Base-by-base conservation (phyloP, 2,888 invertebrate genomes). In the Patella depressa region DNA sequence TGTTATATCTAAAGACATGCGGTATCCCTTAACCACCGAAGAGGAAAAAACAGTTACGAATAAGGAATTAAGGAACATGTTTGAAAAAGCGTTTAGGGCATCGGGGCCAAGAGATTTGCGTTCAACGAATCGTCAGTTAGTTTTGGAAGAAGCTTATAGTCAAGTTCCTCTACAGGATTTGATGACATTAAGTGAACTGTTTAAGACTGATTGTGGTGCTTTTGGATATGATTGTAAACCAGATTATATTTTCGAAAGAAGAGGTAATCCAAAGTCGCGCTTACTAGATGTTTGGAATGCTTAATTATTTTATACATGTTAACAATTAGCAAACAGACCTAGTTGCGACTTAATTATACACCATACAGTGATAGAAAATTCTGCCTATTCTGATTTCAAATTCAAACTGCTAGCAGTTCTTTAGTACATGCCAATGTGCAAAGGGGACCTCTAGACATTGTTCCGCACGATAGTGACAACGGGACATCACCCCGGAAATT, bases 221-320 rank as follows among this genome's bases (percentile, higher is more conserved):
- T 65, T 65, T 65, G 65, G 65, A 19, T 65, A 65, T 65, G 65
- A 65, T 17, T 65, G 65, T 19, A 65, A 65, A 65, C 65, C 65
- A 3, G 65, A 65, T 65, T 19, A 19, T 65, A 12, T 65, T 12
- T 65, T 65, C 12, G 12, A 65, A n/a, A n/a, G 65, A 65, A n/a
- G n/a, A n/a, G 19, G 19, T 15, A 45, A 45, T 45, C 65, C 65
- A 12, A n/a, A n/a, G 9, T 65, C 65, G n/a, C 7, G 12, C 11
- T 65, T 65, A n/a, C 19, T 65, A 11, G 65, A 65, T 65, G 19
- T 65, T 19, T 65, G 65, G 65, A 19, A 9, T 59, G 59, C 59
- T 17, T 59, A 59, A 59, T 45, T 45, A 9, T 9, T 9, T 45
- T 45, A 45, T 45, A 45, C 45, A 0, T 45, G 45, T 45, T 45